phyloP scores from a whole-genome alignment of 1,140 invertebrate species.

The Drosophila erecta region DNA sequence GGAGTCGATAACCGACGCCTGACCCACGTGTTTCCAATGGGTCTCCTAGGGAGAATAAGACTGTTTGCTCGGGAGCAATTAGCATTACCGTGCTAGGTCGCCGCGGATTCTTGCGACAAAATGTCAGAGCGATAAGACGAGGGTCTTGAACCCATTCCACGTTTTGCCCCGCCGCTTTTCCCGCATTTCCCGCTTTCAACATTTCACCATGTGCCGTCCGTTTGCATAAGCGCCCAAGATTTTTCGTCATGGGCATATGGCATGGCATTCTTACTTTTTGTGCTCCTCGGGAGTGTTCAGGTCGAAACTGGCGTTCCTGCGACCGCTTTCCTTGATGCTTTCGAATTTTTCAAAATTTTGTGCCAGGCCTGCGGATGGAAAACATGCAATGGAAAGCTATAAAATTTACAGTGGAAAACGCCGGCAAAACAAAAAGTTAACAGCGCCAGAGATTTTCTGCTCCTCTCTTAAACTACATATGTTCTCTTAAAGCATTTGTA shows the following conservation, averaged over 20 bases:
- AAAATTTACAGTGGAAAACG: constrained; percentile 56
- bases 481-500: no score
- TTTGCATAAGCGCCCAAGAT: constrained; percentile 42
- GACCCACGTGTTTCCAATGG: constrained; percentile 63
- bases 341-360: constrained; percentile 85
- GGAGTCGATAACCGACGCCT: constrained; percentile 64
- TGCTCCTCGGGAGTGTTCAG: constrained; percentile 79
- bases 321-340: constrained; percentile 77
- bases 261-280: constrained; percentile 65
- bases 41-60: constrained; percentile 20
- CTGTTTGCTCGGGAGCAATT: constrained; percentile 48
- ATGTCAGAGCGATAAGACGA: constrained; percentile 57
- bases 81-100: constrained; percentile 64
- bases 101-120: constrained; percentile 42
- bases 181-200: constrained; percentile 26
- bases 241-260: no score
- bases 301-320: constrained; percentile 70
- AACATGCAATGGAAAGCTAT: constrained; percentile 19
- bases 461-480: no score
- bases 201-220: constrained; percentile 25
- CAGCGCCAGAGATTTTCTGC: constrained; percentile 11
- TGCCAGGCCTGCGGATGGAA: constrained; percentile 78
- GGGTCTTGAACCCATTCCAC: constrained; percentile 5
- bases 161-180: constrained; percentile 1
- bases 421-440: constrained; percentile 64